Evolutionary conservation across 2,888 invertebrate genomes (phyloP), one percentile per base, ranked within the genome.

Genomic region (Lapara coniferarum): DNA sequence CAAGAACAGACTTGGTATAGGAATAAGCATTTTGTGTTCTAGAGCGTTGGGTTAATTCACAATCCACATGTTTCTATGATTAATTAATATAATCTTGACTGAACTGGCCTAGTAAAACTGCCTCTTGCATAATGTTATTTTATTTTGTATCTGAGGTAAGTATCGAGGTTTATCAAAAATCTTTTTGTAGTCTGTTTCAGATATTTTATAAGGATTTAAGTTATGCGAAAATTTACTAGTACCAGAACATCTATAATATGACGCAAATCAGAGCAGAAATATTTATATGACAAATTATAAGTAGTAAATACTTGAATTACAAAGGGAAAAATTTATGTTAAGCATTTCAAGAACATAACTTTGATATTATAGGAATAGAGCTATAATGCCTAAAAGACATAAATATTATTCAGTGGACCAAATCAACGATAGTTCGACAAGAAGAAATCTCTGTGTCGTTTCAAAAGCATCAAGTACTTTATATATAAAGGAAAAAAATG

Each of bases 401-500:
- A 59, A 49, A 19, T 6, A 5, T 49, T 13, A 19, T 19, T 63
- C 63, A 12, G 12, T 13, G 12, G 7, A 19, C 12, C 16, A 63
- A 10, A 13, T 13, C 10, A 63, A 63, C 13, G 19, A 49, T 19
- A 8, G 25, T 63, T 49, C 19, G 16, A 13, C 16, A 19, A 49
- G 12, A 13, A 63, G 46, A 63, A 49, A 63, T 12, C 16, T 49
- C 19, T 63, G 63, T 63, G 8, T 63, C 3, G 19, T 19, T 13
- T 49, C 63, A 46, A 63, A 63, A 16, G 49, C 63, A 49, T 63
- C 63, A 63, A 63, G 63, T 63, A 63, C 25, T 46, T 49, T 63
- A 19, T 49, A 49, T 13, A 19, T 19, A 4, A 49, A 63, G n/a
- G 49, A 63, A 19, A 46, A 49, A 6, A 25, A 49, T 63, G 46